Evolutionary conservation across 1,140 invertebrate genomes (phyloP).

Genomic region (Heliconius himera): DNA sequence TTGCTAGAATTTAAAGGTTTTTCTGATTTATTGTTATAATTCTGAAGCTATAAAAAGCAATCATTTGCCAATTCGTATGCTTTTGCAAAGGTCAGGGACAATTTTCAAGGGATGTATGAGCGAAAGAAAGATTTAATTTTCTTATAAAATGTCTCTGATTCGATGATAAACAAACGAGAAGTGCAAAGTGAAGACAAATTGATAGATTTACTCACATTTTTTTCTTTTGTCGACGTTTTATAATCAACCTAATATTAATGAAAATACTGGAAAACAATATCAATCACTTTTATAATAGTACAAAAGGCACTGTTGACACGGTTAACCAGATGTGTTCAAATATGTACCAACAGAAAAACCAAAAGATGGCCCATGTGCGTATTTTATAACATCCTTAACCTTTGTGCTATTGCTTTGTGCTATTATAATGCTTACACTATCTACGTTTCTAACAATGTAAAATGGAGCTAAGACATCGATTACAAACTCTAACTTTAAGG

Average conservation of each 20-base stretch:
- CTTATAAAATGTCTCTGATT: slow-evolving; percentile 32
- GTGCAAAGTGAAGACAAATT: not conserved
- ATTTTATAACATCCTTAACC: slow-evolving; percentile 40
- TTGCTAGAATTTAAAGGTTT: slow-evolving; percentile 27
- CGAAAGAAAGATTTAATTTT: slow-evolving; percentile 33
- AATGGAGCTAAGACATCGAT: slow-evolving; percentile 17
- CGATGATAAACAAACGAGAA: slow-evolving; percentile 26
- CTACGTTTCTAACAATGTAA: not conserved
- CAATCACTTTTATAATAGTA: slow-evolving; percentile 31
- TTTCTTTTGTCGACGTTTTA: slow-evolving; percentile 27
- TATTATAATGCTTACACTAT: slow-evolving; percentile 33
- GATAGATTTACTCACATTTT: slow-evolving; percentile 21
- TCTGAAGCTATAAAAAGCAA: slow-evolving; percentile 29
- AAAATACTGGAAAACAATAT: slow-evolving; percentile 31
- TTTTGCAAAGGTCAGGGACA: slow-evolving; percentile 14
- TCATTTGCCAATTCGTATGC: slow-evolving; percentile 22
- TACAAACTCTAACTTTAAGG: slow-evolving; percentile 24
- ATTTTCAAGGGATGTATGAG: slow-evolving; percentile 34
- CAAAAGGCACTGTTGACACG: slow-evolving; percentile 29
- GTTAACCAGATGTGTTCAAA: slow-evolving; percentile 34
- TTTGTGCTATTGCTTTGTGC: slow-evolving; percentile 17
- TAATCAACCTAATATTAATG: slow-evolving; percentile 27
- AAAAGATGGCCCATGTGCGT: slow-evolving; percentile 34
- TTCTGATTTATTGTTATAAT: slow-evolving; percentile 20
- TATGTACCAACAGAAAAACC: slow-evolving; percentile 29